phyloP scores from a whole-genome alignment of 2,113 vertebrate genomes.

The Indicator indicator region DNA sequence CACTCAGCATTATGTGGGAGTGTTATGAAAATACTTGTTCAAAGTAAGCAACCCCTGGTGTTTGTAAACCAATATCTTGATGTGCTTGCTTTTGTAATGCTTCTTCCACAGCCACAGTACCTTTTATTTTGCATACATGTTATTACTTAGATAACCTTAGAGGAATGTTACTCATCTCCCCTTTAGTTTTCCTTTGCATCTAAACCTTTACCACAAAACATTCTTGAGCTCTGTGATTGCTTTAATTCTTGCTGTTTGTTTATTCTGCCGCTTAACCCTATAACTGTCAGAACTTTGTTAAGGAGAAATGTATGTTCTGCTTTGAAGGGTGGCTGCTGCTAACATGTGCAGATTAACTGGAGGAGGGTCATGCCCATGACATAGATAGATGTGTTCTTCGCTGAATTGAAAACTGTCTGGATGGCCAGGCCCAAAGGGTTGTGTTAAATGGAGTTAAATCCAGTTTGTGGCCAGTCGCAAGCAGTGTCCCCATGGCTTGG shows the following conservation, averaged over 20 bases:
- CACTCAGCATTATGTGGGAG: not conserved
- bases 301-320: not conserved
- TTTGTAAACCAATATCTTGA: not conserved
- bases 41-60: not conserved
- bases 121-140: not conserved
- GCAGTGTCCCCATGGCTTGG: too few relatives aligned
- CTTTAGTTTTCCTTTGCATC: not conserved
- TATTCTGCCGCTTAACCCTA: not conserved
- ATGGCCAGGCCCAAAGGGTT: too few relatives aligned
- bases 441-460: too few relatives aligned
- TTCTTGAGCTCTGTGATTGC: not conserved
- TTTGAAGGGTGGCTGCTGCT: not conserved
- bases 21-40: not conserved
- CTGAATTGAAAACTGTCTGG: too few relatives aligned
- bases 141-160: not conserved
- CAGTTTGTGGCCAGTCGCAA: too few relatives aligned
- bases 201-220: not conserved
- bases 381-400: too few relatives aligned
- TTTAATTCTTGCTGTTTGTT: not conserved
- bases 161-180: not conserved
- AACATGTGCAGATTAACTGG: rapidly evolving
- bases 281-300: not conserved
- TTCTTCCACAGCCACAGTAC: not conserved
- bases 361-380: not conserved
- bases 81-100: slow-evolving; percentile 1